A percentile compares a stretch with the other conserved stretches of the same genome.
Conservation (phyloP, 2,888 invertebrate species). For the Watsonalla binaria region DNA sequence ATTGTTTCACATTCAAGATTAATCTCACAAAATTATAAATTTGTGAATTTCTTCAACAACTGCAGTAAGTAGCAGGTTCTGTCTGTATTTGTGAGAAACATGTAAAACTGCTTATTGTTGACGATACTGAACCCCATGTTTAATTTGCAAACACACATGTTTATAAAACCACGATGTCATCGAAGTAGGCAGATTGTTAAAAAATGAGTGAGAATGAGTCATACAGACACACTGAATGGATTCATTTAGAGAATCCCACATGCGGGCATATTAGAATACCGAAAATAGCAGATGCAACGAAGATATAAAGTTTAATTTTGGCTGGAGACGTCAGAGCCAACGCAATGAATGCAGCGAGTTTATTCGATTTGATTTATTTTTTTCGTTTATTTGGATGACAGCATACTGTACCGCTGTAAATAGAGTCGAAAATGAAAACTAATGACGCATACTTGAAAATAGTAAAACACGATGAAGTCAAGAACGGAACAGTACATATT, state of each 20-base stretch:
- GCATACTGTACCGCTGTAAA: not conserved
- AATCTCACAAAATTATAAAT: slow-evolving; percentile 10
- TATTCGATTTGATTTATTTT: not conserved
- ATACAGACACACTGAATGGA: not conserved
- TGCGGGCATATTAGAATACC: not conserved
- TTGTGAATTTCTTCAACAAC: slow-evolving; percentile 23
- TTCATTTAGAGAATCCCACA: not conserved
- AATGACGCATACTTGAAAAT: not conserved
- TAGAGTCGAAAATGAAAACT: not conserved
- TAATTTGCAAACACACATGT: slow-evolving; percentile 3
- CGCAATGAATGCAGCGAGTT: not conserved
- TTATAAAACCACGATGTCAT: slow-evolving; percentile 5
- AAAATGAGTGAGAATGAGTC: slow-evolving; percentile 8
- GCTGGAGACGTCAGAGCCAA: not conserved
- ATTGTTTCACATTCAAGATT: too few species aligned
- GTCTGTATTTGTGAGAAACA: not conserved
- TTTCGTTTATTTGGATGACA: not conserved
- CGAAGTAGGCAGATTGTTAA: slow-evolving; percentile 1
- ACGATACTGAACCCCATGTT: not conserved
- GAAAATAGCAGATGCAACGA: not conserved
- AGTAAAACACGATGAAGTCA: not conserved
- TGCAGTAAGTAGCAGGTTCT: slow-evolving; percentile 18
- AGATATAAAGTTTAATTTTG: not conserved
- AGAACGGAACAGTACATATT: not conserved
- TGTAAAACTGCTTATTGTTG: not conserved